These are phyloP conservation scores for Octomys mimax DNA, from an alignment of 2,797 vertebrate species.

Conservation along the genomic window DNA sequence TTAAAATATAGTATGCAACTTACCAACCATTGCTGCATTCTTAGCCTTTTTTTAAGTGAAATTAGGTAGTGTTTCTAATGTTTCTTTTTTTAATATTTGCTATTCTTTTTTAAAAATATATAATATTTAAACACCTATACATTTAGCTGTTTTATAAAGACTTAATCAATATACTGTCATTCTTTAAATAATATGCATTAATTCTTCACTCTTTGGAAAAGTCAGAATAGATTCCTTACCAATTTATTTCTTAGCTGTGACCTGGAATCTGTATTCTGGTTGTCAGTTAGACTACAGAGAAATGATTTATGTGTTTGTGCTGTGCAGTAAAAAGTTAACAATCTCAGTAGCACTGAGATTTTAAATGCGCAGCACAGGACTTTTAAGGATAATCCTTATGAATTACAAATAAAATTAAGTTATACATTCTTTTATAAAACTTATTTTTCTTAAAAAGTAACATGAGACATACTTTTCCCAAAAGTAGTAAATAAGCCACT, in stretches of 20 bases:
- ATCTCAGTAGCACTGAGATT: not conserved
- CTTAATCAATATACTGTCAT: not conserved
- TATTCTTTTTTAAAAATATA: not conserved
- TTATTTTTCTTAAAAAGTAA: slow-evolving; percentile 52
- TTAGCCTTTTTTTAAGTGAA: too few relatives aligned
- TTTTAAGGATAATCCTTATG: slow-evolving; percentile 29
- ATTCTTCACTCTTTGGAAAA: slow-evolving; percentile 27
- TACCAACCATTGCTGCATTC: too few relatives aligned
- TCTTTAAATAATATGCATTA: not conserved
- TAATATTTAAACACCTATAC: not conserved
- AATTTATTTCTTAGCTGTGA: slow-evolving; percentile 53
- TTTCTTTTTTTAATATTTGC: too few relatives aligned
- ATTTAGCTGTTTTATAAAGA: not conserved
- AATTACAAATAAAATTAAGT: slow-evolving; percentile 30
- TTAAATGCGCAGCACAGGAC: not conserved
- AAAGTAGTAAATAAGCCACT: slow-evolving; percentile 56
- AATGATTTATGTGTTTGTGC: not conserved
- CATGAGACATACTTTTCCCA: slow-evolving; percentile 24
- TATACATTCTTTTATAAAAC: slow-evolving; percentile 8
- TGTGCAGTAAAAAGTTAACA: not conserved
- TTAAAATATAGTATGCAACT: too few relatives aligned
- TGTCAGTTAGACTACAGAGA: not conserved
- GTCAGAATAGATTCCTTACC: slow-evolving; percentile 42
- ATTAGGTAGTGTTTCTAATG: too few relatives aligned
- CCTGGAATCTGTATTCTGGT: not conserved